These are phyloP conservation scores for Pteria penguin DNA, from an alignment of 2,888 invertebrate species.

Conservation along the genomic window DNA sequence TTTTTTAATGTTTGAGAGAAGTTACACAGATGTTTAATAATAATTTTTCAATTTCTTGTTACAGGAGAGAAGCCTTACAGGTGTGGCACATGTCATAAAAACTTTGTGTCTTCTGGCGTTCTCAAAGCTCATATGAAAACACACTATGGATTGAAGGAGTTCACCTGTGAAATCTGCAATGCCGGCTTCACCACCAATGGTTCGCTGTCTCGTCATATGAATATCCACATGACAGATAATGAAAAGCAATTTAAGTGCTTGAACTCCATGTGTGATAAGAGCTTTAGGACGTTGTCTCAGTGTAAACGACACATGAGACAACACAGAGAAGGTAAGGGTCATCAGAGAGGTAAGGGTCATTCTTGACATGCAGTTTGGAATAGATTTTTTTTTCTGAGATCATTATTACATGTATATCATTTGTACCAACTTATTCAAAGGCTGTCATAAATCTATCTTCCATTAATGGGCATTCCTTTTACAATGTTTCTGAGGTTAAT, in stretches of 20 bases:
- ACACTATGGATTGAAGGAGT: slow-evolving; percentile 73
- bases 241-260: slow-evolving; percentile 67
- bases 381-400: too few species aligned
- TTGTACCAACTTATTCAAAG: too few species aligned
- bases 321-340: too few species aligned
- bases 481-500: too few species aligned
- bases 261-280: slow-evolving; percentile 67
- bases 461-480: too few species aligned
- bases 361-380: too few species aligned
- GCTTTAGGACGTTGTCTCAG: slow-evolving; percentile 61
- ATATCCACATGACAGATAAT: slow-evolving; percentile 62
- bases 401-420: too few species aligned
- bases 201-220: slow-evolving; percentile 75
- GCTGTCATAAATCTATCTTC: too few species aligned
- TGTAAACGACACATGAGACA: slow-evolving; percentile 62
- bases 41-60: slow-evolving; percentile 61
- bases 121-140: slow-evolving; percentile 75
- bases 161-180: slow-evolving; percentile 68
- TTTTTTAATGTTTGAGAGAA: too few species aligned
- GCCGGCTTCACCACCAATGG: slow-evolving; percentile 76
- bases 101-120: slow-evolving; percentile 72
- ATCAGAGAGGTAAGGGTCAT: too few species aligned
- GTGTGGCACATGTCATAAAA: slow-evolving; percentile 74
- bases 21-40: too few species aligned
- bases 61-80: slow-evolving; percentile 79